Base-by-base conservation (phyloP, 2,888 invertebrate genomes). In the Drosophila mimetica region DNA sequence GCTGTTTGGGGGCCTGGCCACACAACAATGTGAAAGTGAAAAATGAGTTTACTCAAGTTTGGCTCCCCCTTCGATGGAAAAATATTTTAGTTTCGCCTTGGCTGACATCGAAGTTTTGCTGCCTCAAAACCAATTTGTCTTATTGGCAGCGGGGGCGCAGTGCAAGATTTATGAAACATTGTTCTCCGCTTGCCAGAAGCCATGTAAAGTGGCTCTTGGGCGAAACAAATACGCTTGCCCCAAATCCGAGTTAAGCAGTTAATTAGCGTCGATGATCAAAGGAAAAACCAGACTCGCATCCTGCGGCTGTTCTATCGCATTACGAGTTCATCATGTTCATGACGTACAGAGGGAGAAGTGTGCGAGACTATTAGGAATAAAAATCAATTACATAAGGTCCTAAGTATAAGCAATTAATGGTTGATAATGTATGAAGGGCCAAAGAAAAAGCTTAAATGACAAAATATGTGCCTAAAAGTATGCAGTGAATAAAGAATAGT, bases 1-100 rank as follows among this genome's bases (percentile, higher is more conserved):
- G 47, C 20, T 59, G 69, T 55, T 51, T 37, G 53, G 52, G 52
- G 28, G 50, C 52, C 64, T 65, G 78, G 70, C 65, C 65, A 32
- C 52, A 71, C 63, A 83, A 77, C 74, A 82, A 81, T 86, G 81
- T 81, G 70, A 82, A 84, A 86, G 81, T 82, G 82, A 82, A 82
- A 82, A 82, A 82, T 82, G 87, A 82, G 81, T 78, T 86, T 70
- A 57, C 48, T 61, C 74, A 86, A 82, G 76, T 81, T 84, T 77
- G 71, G 14, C 36, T 18, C 18, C 70, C 69, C 67, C 74, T 65
- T 74, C 60, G 72, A 60, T 51, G 60, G 50, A 72, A 65, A 74
- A 74, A 59, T 66, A 51, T 67, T 86, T 74, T 75, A 84, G 86
- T 80, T 80, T 73, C 63, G 57, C 75, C 77, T 74, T 66, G 48